Percentiles rank a stretch among this genome's conserved stretches.
These are phyloP conservation scores for Trochalopteron elliotii DNA, from an alignment of 2,113 vertebrate species.

Conservation along the genomic window DNA sequence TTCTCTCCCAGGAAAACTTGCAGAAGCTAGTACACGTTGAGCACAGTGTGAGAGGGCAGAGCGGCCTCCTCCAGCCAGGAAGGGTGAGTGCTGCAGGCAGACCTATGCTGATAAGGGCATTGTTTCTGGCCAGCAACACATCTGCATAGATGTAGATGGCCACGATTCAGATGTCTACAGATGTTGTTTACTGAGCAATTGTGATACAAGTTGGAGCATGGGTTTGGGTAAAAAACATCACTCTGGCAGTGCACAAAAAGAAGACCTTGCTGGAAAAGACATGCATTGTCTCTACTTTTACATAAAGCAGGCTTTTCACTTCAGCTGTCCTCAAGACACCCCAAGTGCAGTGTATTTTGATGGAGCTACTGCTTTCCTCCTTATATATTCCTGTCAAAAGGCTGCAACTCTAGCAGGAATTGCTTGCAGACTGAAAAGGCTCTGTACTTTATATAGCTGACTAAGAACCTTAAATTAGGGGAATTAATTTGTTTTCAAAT, in stretches of 20 bases:
- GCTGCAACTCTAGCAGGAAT: neutral
- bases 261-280: neutral
- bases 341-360: neutral
- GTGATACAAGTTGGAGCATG: neutral
- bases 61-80: conserved; percentile 88
- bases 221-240: neutral
- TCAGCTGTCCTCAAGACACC: neutral
- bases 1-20: conserved; percentile 87
- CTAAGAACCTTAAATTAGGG: neutral
- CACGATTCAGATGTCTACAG: conserved; percentile 40
- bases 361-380: neutral
- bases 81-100: conserved; percentile 82
- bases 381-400: neutral
- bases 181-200: conserved; percentile 11
- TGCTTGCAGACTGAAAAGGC: neutral
- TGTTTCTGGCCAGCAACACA: conserved; percentile 48
- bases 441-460: neutral
- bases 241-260: neutral
- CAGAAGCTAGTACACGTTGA: conserved; percentile 95
- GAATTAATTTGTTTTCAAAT: neutral
- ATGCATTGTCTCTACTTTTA: neutral
- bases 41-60: conserved; percentile 89
- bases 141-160: neutral
- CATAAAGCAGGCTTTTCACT: neutral
- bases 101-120: conserved; percentile 62